A percentile compares a stretch with the other conserved stretches of the same genome.
Evolutionary conservation across 1,140 invertebrate species (phyloP).

Genomic region (Heliconius hermathena): DNA sequence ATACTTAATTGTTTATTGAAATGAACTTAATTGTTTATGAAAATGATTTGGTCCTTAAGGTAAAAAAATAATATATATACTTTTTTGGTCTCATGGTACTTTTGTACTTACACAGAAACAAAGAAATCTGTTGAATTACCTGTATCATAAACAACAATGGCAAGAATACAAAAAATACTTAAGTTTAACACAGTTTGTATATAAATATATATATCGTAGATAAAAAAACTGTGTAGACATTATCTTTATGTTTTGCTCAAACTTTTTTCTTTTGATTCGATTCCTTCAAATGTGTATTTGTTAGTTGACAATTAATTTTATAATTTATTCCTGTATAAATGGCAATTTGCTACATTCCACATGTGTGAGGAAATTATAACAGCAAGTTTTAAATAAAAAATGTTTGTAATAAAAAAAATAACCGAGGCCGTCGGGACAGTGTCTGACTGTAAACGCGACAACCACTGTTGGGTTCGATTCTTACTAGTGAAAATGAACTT

Average conservation of each 20-base stretch:
- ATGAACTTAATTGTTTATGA: slow-evolving; percentile 15
- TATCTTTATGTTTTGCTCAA: slow-evolving; percentile 39
- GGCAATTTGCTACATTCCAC: slow-evolving; percentile 53
- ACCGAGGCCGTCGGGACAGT: too few species aligned
- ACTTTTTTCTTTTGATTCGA: slow-evolving; percentile 26
- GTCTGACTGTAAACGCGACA: too few species aligned
- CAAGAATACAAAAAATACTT: neutral
- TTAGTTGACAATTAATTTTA: slow-evolving; percentile 5
- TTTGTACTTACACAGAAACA: neutral
- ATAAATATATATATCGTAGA: slow-evolving; percentile 10
- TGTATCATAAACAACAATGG: neutral
- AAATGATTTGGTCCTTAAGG: neutral
- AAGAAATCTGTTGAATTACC: neutral
- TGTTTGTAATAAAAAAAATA: neutral
- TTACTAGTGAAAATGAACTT: too few species aligned
- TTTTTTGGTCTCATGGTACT: neutral
- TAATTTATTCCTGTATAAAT: slow-evolving; percentile 21
- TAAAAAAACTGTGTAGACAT: slow-evolving; percentile 15
- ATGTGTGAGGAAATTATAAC: slow-evolving; percentile 32
- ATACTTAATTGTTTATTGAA: slow-evolving; percentile 9
- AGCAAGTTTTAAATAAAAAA: slow-evolving; percentile 4
- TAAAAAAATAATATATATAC: neutral
- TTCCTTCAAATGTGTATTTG: slow-evolving; percentile 6
- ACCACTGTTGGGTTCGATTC: too few species aligned
- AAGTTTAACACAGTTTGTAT: neutral